Evolutionary conservation across 2,113 vertebrate species (phyloP), one percentile per base, ranked within the genome.

Genomic region (Prunella fulvescens): DNA sequence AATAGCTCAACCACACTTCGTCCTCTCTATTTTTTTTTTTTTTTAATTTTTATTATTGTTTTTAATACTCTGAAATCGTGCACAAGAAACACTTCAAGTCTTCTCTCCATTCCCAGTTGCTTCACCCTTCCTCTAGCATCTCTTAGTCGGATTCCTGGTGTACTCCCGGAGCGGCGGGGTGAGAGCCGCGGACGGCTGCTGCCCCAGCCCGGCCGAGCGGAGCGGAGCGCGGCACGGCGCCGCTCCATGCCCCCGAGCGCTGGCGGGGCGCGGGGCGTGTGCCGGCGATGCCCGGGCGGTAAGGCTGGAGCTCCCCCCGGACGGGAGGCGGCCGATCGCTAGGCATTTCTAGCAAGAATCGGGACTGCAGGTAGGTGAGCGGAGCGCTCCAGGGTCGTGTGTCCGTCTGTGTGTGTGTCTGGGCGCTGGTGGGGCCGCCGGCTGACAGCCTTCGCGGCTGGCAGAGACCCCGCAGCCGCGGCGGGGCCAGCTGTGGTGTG

Each of bases 241-340:
- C 88, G 69, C 90, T 90, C 92, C 94, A 92, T 97, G 97, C 94
- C 88, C 91, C 93, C 93, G 96, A 88, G 93, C 96, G 94, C 93
- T 90, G 96, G 76, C 95, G 80, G 94, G 91, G 94, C 90, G 82
- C 89, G 97, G 98, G 98, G 98, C 96, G 97, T 97, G 97, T 86
- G 91, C 97, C 95, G 93, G 93, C 95, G 97, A 98, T 98, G 94
- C 98, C 39, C 97, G 98, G 97, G 98, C 97, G 98, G 66, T 99
- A 90, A 98, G 96, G 77, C 95, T 90, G 97, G 95, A 95, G 93
- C 95, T 86, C 62, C 93, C 95, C 84, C 87, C n/a, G 90, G 94
- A 88, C 84, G 96, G 76, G 96, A 96, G 93, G 97, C 95, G 96
- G 97, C 97, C 97, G 97, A 54, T 98, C 98, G 91, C 97, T 92